Evolutionary conservation across 2,113 vertebrate genomes (phyloP), one percentile per base, ranked within the genome.

Genomic region (Sinocyclocheilus maitianheensis): DNA sequence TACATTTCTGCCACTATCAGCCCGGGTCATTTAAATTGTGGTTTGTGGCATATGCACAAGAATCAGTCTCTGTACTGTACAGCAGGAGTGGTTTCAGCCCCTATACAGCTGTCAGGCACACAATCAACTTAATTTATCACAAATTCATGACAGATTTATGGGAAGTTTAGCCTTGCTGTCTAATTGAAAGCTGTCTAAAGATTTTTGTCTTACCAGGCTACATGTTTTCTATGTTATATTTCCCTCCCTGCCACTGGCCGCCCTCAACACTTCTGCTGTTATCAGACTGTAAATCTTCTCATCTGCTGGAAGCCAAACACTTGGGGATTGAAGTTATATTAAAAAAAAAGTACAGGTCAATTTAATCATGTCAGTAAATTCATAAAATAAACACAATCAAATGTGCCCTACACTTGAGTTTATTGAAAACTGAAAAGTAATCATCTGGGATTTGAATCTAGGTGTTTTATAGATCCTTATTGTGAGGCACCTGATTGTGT

Each of bases 281-380:
- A 69, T 69, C 12, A 69, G 65, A 34, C 26, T 67, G 22, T 13
- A 34, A 67, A 69, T 30, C 5, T 69, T 13, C 26, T 69, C 24
- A 34, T 13, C 60, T 62, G 22, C 60, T n/a, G 60, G 8, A 62
- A n/a, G 60, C 60, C 69, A 40, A 72, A 72, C 34, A 72, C 34
- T 18, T 72, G 69, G 69, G 69, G 13, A 40, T 40, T 14, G 16
- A 72, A 18, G 16, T 72, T 72, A 72, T 72, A 34, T 72, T n/a
- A 74, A 46, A 67, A 72, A 72, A 37, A 76, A 76, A 26, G 4
- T 11, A 76, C 12, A 46, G 71, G 20, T 24, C 72, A 26, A 51
- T 51, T 48, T 76, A 76, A 76, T 76, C 43, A 76, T 51, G 22
- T 76, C 6, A 37, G 30, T 69, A 69, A 69, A 69, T 18, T 69